These are phyloP conservation scores for Erpornis zantholeuca DNA, from an alignment of 2,113 vertebrate genomes.

Conservation along the genomic window DNA sequence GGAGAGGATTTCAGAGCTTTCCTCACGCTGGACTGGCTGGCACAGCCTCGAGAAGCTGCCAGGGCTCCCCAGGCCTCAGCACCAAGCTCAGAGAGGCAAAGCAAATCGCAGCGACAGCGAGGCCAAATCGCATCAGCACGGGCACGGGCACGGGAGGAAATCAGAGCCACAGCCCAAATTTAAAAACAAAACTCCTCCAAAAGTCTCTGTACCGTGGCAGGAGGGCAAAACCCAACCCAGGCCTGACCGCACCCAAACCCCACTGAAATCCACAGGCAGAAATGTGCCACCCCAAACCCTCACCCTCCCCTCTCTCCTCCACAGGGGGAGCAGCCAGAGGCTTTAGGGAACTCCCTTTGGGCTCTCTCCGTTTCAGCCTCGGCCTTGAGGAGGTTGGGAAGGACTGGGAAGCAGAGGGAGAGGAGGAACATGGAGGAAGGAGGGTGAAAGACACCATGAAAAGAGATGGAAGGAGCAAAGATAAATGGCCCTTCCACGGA, in stretches of 20 bases:
- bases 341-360: neutral
- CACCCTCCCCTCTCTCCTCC: neutral
- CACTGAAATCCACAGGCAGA: neutral
- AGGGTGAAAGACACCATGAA: neutral
- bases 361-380: neutral
- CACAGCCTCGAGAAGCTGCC: neutral
- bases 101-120: neutral
- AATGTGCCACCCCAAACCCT: neutral
- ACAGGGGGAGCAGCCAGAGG: neutral
- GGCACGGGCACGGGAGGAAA: neutral
- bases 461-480: neutral
- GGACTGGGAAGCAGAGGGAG: neutral
- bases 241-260: neutral
- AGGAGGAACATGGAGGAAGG: neutral
- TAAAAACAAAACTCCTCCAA: neutral
- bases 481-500: neutral
- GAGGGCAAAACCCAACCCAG: neutral
- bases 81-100: neutral
- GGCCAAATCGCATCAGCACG: neutral
- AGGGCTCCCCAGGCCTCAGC: neutral
- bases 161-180: neutral
- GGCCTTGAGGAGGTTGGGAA: neutral
- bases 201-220: neutral
- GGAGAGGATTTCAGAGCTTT: neutral
- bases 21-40: neutral